These are phyloP conservation scores for Enteromius paludinosus DNA, from an alignment of 2,797 vertebrate species.

Conservation along the genomic window DNA sequence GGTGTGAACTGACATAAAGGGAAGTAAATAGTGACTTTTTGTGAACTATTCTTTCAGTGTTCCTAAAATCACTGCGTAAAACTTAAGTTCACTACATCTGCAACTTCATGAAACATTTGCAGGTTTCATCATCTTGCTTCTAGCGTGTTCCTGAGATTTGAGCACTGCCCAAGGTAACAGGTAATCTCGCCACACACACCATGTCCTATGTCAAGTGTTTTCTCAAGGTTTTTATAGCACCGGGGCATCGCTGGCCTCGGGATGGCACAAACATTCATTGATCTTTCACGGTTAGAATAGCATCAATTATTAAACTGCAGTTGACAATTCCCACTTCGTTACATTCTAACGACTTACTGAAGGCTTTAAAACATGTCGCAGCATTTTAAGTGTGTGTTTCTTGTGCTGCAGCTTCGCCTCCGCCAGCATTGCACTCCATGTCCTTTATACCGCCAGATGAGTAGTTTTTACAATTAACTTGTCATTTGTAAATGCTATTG, in stretches of 20 bases:
- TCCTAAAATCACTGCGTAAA: background rate
- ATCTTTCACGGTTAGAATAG: slow-evolving; percentile 29
- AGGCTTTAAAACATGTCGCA: background rate
- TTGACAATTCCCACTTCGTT: slow-evolving; percentile 31
- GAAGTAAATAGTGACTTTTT: background rate
- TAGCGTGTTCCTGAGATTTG: slow-evolving; percentile 27
- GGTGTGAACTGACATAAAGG: background rate
- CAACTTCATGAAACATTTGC: slow-evolving; percentile 29
- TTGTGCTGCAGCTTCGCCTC: slow-evolving; percentile 15
- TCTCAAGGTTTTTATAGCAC: slow-evolving; percentile 24
- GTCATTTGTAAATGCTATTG: slow-evolving; percentile 50
- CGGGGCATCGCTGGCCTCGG: slow-evolving; percentile 13
- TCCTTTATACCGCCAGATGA: background rate
- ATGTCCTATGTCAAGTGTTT: slow-evolving; percentile 13
- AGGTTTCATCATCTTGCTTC: slow-evolving; percentile 41
- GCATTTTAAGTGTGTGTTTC: background rate
- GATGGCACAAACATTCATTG: slow-evolving; percentile 30
- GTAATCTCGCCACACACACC: slow-evolving; percentile 2
- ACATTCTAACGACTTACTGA: background rate
- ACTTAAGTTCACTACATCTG: background rate
- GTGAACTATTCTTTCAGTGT: background rate
- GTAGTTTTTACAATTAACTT: slow-evolving; percentile 40
- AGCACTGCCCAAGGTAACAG: slow-evolving; percentile 32
- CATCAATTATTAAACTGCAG: slow-evolving; percentile 12
- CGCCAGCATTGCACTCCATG: background rate